Conservation (phyloP, 1,140 invertebrate genomes). For the Arctopsyche grandis region DNA sequence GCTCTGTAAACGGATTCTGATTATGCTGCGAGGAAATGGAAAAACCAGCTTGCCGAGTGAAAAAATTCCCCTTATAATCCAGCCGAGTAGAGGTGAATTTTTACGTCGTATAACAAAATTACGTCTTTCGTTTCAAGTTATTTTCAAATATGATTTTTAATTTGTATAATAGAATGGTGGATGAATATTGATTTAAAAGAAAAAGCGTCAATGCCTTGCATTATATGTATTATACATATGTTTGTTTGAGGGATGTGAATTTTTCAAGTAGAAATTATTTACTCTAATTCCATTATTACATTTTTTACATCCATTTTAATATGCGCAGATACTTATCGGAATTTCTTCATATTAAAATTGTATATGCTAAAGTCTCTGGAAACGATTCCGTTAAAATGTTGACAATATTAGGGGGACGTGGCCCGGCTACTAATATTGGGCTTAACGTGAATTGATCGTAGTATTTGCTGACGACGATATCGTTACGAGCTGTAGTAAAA, state of each 20-base stretch:
- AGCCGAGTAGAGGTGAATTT: neutral
- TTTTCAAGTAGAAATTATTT: neutral
- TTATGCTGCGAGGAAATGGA: constrained; percentile 19
- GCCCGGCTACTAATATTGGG: neutral
- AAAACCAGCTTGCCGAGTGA: neutral
- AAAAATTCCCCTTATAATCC: neutral
- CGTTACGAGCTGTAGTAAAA: neutral
- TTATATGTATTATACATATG: neutral
- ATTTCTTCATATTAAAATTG: neutral
- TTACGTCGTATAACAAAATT: neutral
- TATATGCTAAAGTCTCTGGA: neutral
- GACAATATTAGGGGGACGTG: neutral
- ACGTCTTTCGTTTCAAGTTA: neutral
- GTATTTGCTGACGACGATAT: neutral
- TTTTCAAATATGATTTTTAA: too few species aligned
- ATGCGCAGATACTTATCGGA: constrained; percentile 24
- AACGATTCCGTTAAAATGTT: constrained; percentile 22
- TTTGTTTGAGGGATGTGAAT: neutral
- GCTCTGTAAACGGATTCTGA: neutral
- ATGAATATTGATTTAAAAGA: too few species aligned
- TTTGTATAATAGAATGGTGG: too few species aligned
- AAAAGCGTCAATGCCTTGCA: too few species aligned
- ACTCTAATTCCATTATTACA: neutral
- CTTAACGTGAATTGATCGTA: neutral
- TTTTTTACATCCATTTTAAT: constrained; percentile 15